Evolutionary conservation across 1,140 invertebrate species (phyloP), one percentile per base, ranked within the genome.

Genomic region (Dendroctonus ponderosae): DNA sequence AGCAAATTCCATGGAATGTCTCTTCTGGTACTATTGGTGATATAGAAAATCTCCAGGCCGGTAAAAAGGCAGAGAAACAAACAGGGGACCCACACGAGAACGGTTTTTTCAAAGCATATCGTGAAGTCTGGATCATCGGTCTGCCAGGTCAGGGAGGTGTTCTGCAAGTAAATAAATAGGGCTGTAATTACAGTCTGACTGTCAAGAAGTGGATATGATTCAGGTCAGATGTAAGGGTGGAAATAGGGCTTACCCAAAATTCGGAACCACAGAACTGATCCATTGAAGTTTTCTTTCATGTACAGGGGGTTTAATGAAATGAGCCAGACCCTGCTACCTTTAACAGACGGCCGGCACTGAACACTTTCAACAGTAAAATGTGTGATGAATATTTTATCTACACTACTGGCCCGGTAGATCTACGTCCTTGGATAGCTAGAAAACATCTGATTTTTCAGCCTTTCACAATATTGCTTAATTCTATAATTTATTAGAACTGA

Each of bases 21-120:
- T 76, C 82, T 85, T 72, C 87, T 85, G 79, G 87, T 87, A 73
- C 91, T 94, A 66, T 86, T 85, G 54, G 88, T 74, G 60, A 95
- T 84, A 72, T 92, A 92, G 76, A 86, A 91, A n/a, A 89, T 79
- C 75, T 96, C 92, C 40, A 95, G 79, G 6, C 87, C 80, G 6
- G 88, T 82, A 72, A 91, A 89, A 0, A 87, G 60, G 90, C 91
- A 95, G 5, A 97, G 80, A 79, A 93, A 94, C 15, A 84, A 76
- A 79, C 92, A 95, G 6, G 96, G 95, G 46, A 86, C 78, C 92
- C 93, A 96, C 53, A 93, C 81, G 40, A 98, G 77, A 2, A 91
- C 86, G 5, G 94, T 96, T 79, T 90, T 88, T 78, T 96, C 89
- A 80, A 96, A 94, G 79, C 94, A 97, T 78, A 82, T 80, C 62